Percentiles rank a stretch among this genome's conserved stretches.
These are phyloP conservation scores for Lepus townsendii DNA, from an alignment of 2,797 vertebrate genomes.

Conservation along the genomic window DNA sequence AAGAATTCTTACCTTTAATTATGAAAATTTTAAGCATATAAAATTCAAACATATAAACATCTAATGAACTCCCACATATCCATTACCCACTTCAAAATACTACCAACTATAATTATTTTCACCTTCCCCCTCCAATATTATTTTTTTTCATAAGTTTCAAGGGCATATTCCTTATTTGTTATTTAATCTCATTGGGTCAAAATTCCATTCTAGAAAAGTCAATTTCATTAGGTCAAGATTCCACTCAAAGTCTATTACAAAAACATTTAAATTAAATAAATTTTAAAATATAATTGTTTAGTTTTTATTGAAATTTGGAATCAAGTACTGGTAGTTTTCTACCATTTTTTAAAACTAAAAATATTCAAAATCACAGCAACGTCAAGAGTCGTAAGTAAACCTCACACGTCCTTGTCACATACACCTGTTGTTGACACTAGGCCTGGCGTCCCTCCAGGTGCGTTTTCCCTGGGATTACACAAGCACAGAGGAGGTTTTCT, in stretches of 20 bases:
- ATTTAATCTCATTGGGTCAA: background rate
- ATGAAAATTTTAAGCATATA: conserved; percentile 20
- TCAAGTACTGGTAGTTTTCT: background rate
- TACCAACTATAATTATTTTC: background rate
- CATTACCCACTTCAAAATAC: background rate
- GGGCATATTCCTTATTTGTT: background rate
- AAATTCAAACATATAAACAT: background rate
- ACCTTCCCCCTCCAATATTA: background rate
- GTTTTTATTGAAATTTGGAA: conserved; percentile 10
- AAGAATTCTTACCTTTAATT: background rate
- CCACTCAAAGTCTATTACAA: background rate
- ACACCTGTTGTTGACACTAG: background rate
- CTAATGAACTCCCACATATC: background rate
- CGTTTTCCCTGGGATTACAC: background rate
- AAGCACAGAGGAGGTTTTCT: background rate
- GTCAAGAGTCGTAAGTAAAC: background rate
- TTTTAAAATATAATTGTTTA: background rate
- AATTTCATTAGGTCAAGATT: too few relatives aligned
- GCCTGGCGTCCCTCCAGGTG: background rate
- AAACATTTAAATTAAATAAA: background rate
- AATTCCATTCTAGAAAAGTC: background rate
- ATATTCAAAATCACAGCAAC: background rate
- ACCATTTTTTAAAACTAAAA: background rate
- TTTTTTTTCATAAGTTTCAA: background rate
- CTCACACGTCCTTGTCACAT: background rate